These are phyloP conservation scores for Thunnus maccoyii DNA, from an alignment of 2,113 vertebrate species.

Conservation along the genomic window DNA sequence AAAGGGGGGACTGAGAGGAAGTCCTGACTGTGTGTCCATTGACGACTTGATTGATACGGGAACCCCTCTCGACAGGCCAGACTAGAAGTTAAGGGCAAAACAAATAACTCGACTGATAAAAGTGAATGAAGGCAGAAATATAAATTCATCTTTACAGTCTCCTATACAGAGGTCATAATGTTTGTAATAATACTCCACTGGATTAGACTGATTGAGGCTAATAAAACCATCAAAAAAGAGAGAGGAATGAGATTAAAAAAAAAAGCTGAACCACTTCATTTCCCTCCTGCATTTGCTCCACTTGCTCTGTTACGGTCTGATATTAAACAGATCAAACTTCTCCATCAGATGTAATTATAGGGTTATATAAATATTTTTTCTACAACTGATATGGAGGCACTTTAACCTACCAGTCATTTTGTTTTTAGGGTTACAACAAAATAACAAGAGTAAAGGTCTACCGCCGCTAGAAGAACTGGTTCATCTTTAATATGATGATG, in stretches of 20 bases:
- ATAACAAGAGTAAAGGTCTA: no score
- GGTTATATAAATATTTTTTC: no score
- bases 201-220: conserved; percentile 5
- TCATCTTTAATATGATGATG: no score
- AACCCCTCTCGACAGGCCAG: neutral
- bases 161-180: conserved; percentile 20
- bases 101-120: conserved; percentile 6
- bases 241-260: neutral
- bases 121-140: neutral
- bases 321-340: neutral
- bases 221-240: conserved; percentile 30
- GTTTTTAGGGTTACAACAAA: no score
- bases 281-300: neutral
- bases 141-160: neutral
- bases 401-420: no score
- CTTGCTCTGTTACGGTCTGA: neutral
- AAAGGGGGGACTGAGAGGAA: conserved; percentile 81
- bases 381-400: no score
- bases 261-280: neutral
- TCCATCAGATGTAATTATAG: no score
- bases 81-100: conserved; percentile 18
- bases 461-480: no score
- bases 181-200: neutral
- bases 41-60: conserved; percentile 21
- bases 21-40: conserved; percentile 71